A percentile compares a stretch with the other conserved stretches of the same genome.
Evolutionary conservation across 2,797 vertebrate genomes (phyloP).

Genomic region (Bovichtus variegatus): DNA sequence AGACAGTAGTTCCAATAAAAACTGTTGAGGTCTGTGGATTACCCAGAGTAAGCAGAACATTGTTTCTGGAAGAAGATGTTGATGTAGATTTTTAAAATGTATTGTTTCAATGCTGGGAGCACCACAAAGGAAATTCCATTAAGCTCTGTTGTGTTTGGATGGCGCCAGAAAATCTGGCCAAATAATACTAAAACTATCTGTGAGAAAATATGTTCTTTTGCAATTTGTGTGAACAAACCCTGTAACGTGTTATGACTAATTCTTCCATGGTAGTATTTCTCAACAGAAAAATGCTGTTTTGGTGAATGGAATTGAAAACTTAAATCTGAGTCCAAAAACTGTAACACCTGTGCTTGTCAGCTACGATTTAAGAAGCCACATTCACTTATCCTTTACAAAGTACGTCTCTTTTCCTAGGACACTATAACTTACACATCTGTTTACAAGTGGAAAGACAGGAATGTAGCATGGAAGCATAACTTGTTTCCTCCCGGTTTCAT

Average conservation of each 20-base stretch:
- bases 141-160: slow-evolving; percentile 8
- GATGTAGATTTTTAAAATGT: neutral
- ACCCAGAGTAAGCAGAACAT: slow-evolving; percentile 14
- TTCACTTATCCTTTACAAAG: too few relatives aligned
- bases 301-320: neutral
- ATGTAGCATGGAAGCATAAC: slow-evolving; percentile 2
- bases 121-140: slow-evolving; percentile 20
- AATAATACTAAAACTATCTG: slow-evolving; percentile 4
- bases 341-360: too few relatives aligned
- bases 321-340: too few relatives aligned
- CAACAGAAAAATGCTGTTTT: slow-evolving; percentile 16
- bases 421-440: slow-evolving; percentile 24
- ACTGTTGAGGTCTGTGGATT: slow-evolving; percentile 24
- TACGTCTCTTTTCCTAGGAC: neutral
- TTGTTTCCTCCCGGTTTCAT: slow-evolving; percentile 5
- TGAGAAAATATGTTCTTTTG: slow-evolving; percentile 22
- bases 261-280: slow-evolving; percentile 6
- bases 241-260: slow-evolving; percentile 10
- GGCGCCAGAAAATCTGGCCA: slow-evolving; percentile 28
- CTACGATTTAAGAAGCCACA: too few relatives aligned
- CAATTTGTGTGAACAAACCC: slow-evolving; percentile 7
- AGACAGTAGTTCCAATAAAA: slow-evolving; percentile 18
- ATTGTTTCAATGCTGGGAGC: slow-evolving; percentile 9
- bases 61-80: slow-evolving; percentile 22
- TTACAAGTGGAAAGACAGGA: slow-evolving; percentile 29